Conservation (phyloP, 2,888 invertebrate species). For the Rotaria magnacalcarata region DNA sequence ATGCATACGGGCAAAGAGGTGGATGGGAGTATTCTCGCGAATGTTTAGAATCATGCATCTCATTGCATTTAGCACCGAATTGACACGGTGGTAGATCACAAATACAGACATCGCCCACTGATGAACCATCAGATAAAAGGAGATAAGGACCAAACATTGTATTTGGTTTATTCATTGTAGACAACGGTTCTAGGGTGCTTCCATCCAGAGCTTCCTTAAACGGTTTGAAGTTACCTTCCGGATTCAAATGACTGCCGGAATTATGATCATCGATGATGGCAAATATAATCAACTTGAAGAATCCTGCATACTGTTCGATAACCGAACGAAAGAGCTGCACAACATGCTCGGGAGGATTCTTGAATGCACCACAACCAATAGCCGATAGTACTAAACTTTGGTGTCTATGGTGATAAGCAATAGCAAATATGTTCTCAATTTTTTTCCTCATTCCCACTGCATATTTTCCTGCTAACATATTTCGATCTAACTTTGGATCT, state of each 20-base stretch:
- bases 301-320: neutral
- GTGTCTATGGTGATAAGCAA: neutral
- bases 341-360: neutral
- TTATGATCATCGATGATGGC: conserved; percentile 8
- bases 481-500: neutral
- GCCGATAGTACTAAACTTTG: neutral
- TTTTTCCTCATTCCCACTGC: neutral
- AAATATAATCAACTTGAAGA: neutral
- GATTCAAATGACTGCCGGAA: neutral
- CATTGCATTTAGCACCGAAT: neutral
- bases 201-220: neutral
- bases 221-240: neutral
- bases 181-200: too few relatives aligned
- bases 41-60: neutral
- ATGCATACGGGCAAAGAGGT: neutral
- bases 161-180: neutral
- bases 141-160: conserved; percentile 14
- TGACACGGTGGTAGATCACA: neutral
- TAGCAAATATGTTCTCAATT: neutral
- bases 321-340: neutral
- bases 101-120: neutral
- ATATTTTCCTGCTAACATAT: neutral
- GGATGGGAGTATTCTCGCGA: neutral
- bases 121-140: neutral
- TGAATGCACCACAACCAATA: neutral